Evolutionary conservation across 2,113 vertebrate genomes (phyloP).

Genomic region (Antidorcas marsupialis): DNA sequence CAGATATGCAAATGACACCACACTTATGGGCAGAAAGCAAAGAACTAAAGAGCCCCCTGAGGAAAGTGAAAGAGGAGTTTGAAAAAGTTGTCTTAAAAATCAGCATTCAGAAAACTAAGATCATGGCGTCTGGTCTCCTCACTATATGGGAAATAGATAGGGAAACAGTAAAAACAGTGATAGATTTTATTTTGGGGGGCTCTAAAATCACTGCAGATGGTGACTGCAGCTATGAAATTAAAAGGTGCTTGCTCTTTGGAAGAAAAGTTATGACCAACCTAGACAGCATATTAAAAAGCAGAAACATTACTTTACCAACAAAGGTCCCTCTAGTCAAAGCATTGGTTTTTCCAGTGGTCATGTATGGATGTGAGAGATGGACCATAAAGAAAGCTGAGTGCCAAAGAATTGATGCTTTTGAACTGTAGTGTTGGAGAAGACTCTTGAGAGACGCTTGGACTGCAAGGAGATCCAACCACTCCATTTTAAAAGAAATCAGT

Average conservation of each 20-base stretch:
- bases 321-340: not conserved
- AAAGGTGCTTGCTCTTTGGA: not conserved
- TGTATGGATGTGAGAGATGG: not conserved
- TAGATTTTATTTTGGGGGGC: not conserved
- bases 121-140: not conserved
- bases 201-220: not conserved
- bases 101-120: not conserved
- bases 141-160: not conserved
- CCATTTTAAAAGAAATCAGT: not conserved
- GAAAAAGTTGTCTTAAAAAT: not conserved
- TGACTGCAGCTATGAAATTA: not conserved
- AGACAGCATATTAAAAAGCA: not conserved
- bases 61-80: not conserved
- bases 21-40: not conserved
- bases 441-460: not conserved
- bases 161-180: not conserved
- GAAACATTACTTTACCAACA: not conserved
- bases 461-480: not conserved
- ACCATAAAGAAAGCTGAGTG: not conserved
- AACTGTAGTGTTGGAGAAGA: not conserved
- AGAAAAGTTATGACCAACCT: not conserved
- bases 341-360: not conserved
- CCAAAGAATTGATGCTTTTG: not conserved
- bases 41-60: not conserved
- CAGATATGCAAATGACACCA: not conserved